Evolutionary conservation across 2,113 vertebrate genomes (phyloP), one percentile per base, ranked within the genome.

Genomic region (Bostrychus sinensis): DNA sequence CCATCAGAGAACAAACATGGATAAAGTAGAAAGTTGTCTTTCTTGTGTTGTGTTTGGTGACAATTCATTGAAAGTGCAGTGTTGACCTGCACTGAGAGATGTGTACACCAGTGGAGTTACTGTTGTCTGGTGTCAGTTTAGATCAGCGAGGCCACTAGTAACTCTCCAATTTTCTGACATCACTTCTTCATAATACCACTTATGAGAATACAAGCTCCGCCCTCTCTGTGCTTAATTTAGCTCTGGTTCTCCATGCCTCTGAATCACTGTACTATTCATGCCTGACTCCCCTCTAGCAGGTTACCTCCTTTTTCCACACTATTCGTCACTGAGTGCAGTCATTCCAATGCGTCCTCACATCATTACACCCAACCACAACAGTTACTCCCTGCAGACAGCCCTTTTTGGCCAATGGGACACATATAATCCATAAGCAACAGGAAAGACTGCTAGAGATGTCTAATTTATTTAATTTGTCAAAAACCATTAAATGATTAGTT

Each of bases 221-320:
- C 87, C 71, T 74, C 70, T 62, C 68, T 72, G 72, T 62, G 80
- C 80, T 78, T 68, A 62, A 81, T 86, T 86, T 82, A 84, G 77
- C 80, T 50, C 26, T 71, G 53, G 62, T 75, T 45, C 66, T 80
- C 60, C 67, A 72, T 57, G 45, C 56, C 60, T 68, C 72, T 86
- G 86, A 89, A 89, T 90, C 83, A 89, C 80, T 80, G 86, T 75
- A 67, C 75, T 58, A 88, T 88, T 91, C 80, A 89, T 87, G 62
- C 58, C 39, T 50, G 54, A 48, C 72, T 69, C 63, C 64, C 70
- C 79, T 81, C 80, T 75, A 80, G 78, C 70, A 54, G 53, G 81
- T 92, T 80, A 91, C 89, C 42, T 74, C 57, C 38, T 89, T 91
- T 89, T 90, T 92, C 88, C 86, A 89, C 82, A 77, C 28, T 30